A percentile compares a stretch with the other conserved stretches of the same genome.
Evolutionary conservation across 2,797 vertebrate species (phyloP).

Genomic region (Platyrinchus mystaceus): DNA sequence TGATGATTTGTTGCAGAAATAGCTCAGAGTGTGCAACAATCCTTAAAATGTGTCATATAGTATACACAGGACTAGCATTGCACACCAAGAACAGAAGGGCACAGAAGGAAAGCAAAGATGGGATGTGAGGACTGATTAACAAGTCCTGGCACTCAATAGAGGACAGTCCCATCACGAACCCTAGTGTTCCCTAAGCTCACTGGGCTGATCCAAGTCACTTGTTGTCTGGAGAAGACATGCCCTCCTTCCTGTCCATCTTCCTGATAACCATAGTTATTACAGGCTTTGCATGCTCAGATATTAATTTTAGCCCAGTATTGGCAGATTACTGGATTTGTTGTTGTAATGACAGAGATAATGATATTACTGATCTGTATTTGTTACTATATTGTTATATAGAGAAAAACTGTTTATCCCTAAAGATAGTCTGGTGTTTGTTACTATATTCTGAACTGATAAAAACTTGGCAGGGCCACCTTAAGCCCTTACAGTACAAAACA

Average conservation of each 20-base stretch:
- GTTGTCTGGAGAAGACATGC: not conserved
- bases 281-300: not conserved
- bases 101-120: not conserved
- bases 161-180: not conserved
- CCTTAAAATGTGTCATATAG: not conserved
- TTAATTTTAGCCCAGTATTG: not conserved
- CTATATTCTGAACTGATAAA: not conserved
- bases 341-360: rapidly evolving
- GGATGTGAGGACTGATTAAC: not conserved
- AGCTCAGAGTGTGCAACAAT: not conserved
- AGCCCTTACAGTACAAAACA: not conserved
- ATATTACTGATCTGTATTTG: not conserved
- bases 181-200: not conserved
- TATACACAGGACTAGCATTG: not conserved
- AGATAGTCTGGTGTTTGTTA: not conserved
- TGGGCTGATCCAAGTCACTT: rapidly evolving
- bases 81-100: not conserved
- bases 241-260: not conserved
- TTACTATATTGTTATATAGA: not conserved
- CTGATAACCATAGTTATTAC: not conserved
- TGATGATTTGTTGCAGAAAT: not conserved
- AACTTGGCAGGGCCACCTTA: not conserved
- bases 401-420: not conserved
- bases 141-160: not conserved
- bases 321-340: not conserved